These are phyloP conservation scores for Tragelaphus buxtoni DNA, from an alignment of 2,113 vertebrate species.

Conservation along the genomic window DNA sequence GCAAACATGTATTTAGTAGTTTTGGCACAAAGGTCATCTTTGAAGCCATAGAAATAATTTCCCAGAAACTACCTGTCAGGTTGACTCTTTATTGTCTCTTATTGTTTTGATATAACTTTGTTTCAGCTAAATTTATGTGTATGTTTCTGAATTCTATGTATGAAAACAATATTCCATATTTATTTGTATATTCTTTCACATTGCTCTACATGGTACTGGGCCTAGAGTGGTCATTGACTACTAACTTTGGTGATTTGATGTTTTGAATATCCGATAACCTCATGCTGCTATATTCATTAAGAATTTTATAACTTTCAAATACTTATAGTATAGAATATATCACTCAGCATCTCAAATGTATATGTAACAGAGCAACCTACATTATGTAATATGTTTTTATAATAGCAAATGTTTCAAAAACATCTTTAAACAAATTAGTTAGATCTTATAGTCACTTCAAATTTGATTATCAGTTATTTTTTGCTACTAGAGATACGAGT, in stretches of 20 bases:
- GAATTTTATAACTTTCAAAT: conserved; percentile 15
- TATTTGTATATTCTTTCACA: not conserved
- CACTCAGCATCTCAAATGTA: not conserved
- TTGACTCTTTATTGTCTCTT: not conserved
- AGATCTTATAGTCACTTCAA: not conserved
- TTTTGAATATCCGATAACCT: not conserved
- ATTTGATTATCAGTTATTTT: not conserved
- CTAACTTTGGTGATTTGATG: not conserved
- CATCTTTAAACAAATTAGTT: not conserved
- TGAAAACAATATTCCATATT: not conserved
- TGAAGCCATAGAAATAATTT: not conserved
- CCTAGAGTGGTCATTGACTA: not conserved
- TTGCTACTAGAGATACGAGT: not conserved
- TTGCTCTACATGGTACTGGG: not conserved
- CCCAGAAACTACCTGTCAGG: not conserved
- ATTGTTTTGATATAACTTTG: not conserved
- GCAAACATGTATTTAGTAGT: not conserved
- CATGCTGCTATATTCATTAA: not conserved
- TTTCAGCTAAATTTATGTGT: not conserved
- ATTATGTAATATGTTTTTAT: not conserved
- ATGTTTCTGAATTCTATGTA: not conserved
- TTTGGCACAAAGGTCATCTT: not conserved
- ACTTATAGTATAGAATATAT: not conserved
- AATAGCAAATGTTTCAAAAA: not conserved
- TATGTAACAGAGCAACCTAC: not conserved